Percentiles rank a stretch among this genome's conserved stretches.
Conservation (phyloP, 2,113 vertebrate species). For the Neolamprologus cancellatus region DNA sequence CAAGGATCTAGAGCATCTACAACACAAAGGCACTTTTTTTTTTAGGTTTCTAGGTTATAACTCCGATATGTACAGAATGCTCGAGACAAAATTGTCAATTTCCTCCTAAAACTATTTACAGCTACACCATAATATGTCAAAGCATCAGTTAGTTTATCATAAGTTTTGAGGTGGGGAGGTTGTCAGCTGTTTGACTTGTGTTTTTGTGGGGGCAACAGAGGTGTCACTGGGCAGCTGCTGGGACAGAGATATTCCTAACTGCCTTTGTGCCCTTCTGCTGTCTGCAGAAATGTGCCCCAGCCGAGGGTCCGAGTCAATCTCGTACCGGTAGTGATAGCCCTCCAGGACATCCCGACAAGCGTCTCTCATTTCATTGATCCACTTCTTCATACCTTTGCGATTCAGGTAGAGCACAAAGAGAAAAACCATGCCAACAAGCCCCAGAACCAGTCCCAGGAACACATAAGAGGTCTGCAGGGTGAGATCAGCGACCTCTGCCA, state of each 20-base stretch:
- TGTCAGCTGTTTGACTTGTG: constrained; percentile 15
- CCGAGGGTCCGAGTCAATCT: constrained; percentile 73
- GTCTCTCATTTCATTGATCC: constrained; percentile 66
- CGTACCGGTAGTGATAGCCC: constrained; percentile 74
- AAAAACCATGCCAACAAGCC: constrained; percentile 74
- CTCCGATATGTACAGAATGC: background rate
- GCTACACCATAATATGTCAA: background rate
- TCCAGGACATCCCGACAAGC: constrained; percentile 70
- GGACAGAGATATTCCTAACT: background rate
- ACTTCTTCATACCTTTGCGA: constrained; percentile 73
- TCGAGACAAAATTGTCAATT: background rate
- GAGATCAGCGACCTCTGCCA: constrained; percentile 40
- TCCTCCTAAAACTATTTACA: background rate
- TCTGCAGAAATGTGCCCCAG: constrained; percentile 36
- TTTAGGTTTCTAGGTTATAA: background rate
- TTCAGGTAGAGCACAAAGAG: constrained; percentile 79
- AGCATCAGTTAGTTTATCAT: background rate
- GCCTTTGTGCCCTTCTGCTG: background rate
- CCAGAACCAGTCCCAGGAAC: constrained; percentile 71
- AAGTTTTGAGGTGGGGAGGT: background rate
- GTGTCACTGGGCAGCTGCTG: constrained; percentile 42
- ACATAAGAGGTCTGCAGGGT: constrained; percentile 73
- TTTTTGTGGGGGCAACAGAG: constrained; percentile 35
- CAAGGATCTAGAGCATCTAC: background rate
- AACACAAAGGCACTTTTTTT: constrained; percentile 48